Evolutionary conservation across 2,113 vertebrate genomes (phyloP), one percentile per base, ranked within the genome.

Genomic region (Aspidoscelis tigris): DNA sequence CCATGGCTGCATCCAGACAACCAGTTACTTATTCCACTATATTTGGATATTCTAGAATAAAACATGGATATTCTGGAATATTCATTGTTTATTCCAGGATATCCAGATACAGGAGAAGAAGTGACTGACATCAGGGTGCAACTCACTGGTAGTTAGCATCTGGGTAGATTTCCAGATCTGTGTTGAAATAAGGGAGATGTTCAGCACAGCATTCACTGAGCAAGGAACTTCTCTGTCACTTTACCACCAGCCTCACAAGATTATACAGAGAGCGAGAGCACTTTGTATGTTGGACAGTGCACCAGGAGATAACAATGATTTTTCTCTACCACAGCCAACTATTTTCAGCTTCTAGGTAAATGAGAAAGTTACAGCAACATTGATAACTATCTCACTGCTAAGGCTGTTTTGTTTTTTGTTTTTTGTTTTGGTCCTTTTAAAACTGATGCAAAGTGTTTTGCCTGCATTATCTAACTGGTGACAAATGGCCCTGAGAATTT

Each of bases 371-470:
- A 81, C 73, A 82, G 41, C 68, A 87, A 39, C 86, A 33, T 78
- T 33, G 86, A 86, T 0, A 44, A 86, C 83, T 80, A 64, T 24
- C n/a, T 2, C 82, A 41, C 76, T 87, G 76, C 4, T 3, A 78
- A 81, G 73, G 1, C 14, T 61, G 4, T 18, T 18, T 18, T 18
- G 14, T 14, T 9, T 12, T 9, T 9, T 14, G 10, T 9, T 2
- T 14, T 14, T 14, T 14, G 61, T 69, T 12, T 3, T 72, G 58
- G 16, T 47, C 21, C 44, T 58, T 41, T 26, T 4, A 75, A 43
- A 33, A 43, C 58, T 70, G 82, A 87, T 64, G 86, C 69, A 55
- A 66, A 83, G 82, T 47, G 76, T 77, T 86, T 76, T 92, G 90
- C 83, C 87, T 61, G 0, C 0, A 0, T 20, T 84, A 7, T n/a